These are phyloP conservation scores for Caenorhabditis briggsae DNA, from an alignment of 1,140 invertebrate species.

Conservation along the genomic window DNA sequence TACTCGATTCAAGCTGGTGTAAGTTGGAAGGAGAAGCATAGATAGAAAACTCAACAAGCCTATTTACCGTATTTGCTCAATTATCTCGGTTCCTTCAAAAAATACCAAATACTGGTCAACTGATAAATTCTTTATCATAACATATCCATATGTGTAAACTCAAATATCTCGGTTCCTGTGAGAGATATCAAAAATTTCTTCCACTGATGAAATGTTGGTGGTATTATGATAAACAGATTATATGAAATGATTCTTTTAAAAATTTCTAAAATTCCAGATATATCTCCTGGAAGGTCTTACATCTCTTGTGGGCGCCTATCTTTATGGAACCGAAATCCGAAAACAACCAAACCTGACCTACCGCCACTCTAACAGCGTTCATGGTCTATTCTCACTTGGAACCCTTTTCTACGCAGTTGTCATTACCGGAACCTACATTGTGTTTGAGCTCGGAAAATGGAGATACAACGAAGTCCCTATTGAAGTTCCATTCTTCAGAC, in stretches of 20 bases:
- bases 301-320: slow-evolving; percentile 67
- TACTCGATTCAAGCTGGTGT: slow-evolving; percentile 73
- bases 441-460: slow-evolving; percentile 78
- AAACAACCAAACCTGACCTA: slow-evolving; percentile 62
- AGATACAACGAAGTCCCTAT: slow-evolving; percentile 72
- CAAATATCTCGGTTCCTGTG: too few relatives aligned
- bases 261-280: slow-evolving; percentile 32
- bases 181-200: too few relatives aligned
- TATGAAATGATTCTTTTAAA: too few relatives aligned
- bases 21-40: not conserved
- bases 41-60: too few relatives aligned
- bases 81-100: too few relatives aligned
- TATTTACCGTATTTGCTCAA: too few relatives aligned
- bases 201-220: too few relatives aligned
- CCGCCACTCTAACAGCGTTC: slow-evolving; percentile 66
- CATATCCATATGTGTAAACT: too few relatives aligned
- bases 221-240: too few relatives aligned
- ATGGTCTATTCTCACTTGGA: slow-evolving; percentile 74
- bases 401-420: slow-evolving; percentile 74
- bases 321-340: slow-evolving; percentile 70
- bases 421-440: slow-evolving; percentile 74
- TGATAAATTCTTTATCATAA: too few relatives aligned
- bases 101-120: too few relatives aligned
- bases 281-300: slow-evolving; percentile 68
- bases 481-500: slow-evolving; percentile 74